Conservation (phyloP, 2,888 invertebrate species). For the Tipula unca region DNA sequence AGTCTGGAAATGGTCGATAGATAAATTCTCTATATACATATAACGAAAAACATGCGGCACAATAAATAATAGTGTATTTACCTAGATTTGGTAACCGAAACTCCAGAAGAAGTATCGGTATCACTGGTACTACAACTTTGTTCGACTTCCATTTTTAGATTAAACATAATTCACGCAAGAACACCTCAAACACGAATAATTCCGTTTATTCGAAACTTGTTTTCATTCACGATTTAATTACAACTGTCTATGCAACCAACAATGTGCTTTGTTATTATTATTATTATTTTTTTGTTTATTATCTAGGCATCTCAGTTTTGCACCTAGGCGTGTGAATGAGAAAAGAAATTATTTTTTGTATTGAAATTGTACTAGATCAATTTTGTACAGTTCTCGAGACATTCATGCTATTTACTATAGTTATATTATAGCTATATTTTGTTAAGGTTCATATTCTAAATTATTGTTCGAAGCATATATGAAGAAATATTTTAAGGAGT, state of each 20-base stretch:
- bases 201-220: neutral
- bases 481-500: no score
- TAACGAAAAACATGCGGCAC: neutral
- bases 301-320: neutral
- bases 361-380: neutral
- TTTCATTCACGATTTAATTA: neutral
- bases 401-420: neutral
- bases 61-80: neutral
- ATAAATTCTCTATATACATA: neutral
- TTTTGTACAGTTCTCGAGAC: neutral
- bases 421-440: neutral
- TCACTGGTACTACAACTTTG: neutral
- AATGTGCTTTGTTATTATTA: neutral
- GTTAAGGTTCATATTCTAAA: no score
- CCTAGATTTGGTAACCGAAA: neutral
- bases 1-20: conserved; percentile 43
- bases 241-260: neutral
- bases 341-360: neutral
- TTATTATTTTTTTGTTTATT: neutral
- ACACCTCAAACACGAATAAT: neutral
- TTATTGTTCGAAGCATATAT: no score
- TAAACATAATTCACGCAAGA: neutral
- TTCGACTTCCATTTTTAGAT: neutral
- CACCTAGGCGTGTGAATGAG: neutral
- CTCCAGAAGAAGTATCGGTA: neutral